Conservation (phyloP, 2,888 invertebrate species). For the Stenotaenia linearis region DNA sequence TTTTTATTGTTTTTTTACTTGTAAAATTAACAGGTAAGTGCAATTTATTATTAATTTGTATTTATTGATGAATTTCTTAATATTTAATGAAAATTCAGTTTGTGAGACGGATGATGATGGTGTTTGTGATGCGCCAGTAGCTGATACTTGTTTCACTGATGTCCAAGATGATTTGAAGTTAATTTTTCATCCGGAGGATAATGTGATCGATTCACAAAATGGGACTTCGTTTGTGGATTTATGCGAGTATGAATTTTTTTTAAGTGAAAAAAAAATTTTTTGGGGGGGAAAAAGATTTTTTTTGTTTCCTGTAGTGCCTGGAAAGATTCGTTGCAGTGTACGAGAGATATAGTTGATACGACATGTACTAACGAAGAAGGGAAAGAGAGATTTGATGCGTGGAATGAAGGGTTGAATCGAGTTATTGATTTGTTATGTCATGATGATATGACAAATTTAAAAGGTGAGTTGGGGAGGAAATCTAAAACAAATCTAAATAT, state of each 20-base stretch:
- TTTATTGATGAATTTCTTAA: neutral
- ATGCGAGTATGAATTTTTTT: neutral
- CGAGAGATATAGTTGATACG: conserved; percentile 36
- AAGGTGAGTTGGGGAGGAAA: conserved; percentile 19
- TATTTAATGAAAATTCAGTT: too few relatives aligned
- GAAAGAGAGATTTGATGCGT: conserved; percentile 33
- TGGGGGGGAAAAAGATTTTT: neutral
- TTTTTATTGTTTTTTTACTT: neutral
- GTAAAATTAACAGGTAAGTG: neutral
- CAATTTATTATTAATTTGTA: neutral
- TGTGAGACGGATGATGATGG: conserved; percentile 1
- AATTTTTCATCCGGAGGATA: conserved; percentile 28
- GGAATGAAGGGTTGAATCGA: conserved; percentile 34
- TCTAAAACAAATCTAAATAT: neutral
- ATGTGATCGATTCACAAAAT: neutral
- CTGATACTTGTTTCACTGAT: conserved; percentile 33
- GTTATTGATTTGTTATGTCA: conserved; percentile 32
- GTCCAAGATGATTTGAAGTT: conserved; percentile 31
- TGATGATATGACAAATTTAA: conserved; percentile 1
- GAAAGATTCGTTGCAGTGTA: conserved; percentile 37
- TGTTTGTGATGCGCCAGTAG: conserved; percentile 28
- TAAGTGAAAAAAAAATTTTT: neutral
- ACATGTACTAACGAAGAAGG: conserved; percentile 34
- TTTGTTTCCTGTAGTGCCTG: conserved; percentile 32
- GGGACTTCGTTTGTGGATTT: neutral